Percentiles rank a stretch among this genome's conserved stretches.
phyloP scores from a whole-genome alignment of 2,113 vertebrate genomes.

The Strix aluco region DNA sequence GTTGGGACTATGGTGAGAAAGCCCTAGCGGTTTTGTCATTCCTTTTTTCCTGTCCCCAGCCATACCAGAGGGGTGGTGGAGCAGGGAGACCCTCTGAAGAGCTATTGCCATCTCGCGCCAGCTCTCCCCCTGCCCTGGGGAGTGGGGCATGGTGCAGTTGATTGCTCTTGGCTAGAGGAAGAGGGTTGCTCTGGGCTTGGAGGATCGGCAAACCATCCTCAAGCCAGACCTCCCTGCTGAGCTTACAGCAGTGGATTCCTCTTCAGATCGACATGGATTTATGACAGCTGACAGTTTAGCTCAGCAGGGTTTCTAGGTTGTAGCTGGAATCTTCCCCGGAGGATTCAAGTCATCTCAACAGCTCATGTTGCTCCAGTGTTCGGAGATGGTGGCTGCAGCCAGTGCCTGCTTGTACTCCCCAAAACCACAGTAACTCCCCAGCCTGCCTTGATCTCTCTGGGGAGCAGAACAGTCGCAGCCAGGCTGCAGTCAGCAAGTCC shows the following conservation, averaged over 20 bases:
- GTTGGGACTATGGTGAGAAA: not conserved
- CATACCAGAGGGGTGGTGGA: fast-evolving
- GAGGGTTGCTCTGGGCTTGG: not conserved
- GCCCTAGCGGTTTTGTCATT: not conserved
- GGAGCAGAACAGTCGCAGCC: not conserved
- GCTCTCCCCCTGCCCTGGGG: not conserved
- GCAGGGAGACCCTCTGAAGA: not conserved
- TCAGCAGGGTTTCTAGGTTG: not conserved
- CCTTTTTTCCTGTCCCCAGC: not conserved
- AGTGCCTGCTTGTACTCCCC: not conserved
- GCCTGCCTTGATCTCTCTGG: not conserved
- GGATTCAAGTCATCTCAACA: not conserved
- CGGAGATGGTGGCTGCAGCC: not conserved
- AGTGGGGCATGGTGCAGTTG: not conserved
- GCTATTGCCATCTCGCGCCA: not conserved
- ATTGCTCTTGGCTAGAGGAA: not conserved
- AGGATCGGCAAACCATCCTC: not conserved
- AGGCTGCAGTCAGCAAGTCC: not conserved
- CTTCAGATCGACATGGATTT: not conserved
- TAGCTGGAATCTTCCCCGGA: not conserved
- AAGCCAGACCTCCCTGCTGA: not conserved
- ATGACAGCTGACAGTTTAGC: constrained; percentile 5
- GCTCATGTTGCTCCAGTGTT: fast-evolving
- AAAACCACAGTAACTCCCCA: not conserved
- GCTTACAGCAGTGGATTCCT: not conserved